phyloP scores from a whole-genome alignment of 2,797 vertebrate genomes.

The Masticophis lateralis region DNA sequence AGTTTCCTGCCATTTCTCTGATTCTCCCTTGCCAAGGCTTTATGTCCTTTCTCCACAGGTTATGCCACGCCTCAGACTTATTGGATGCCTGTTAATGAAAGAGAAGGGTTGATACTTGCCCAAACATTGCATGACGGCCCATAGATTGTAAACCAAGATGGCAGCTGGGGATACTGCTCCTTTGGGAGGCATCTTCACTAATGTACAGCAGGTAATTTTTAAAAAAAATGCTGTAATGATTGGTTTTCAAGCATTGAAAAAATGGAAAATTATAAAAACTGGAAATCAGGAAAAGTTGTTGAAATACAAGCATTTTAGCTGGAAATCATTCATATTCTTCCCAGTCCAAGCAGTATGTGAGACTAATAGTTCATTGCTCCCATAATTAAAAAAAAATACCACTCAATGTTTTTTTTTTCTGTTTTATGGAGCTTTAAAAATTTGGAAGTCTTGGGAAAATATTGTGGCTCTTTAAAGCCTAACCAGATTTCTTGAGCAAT shows the following conservation, averaged over 20 bases:
- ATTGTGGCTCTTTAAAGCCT: background rate
- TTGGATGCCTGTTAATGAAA: conserved; percentile 69
- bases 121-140: conserved; percentile 39
- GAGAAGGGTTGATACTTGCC: conserved; percentile 70
- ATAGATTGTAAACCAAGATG: conserved; percentile 69
- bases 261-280: background rate
- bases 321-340: background rate
- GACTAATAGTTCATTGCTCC: background rate
- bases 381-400: background rate
- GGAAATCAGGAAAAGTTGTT: background rate
- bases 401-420: background rate
- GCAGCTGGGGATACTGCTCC: conserved; percentile 67
- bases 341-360: background rate
- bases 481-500: background rate
- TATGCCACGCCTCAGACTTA: conserved; percentile 70
- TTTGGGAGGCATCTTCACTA: conserved; percentile 63
- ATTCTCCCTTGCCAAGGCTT: background rate
- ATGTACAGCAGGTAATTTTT: conserved; percentile 59
- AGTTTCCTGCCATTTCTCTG: background rate
- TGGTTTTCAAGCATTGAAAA: background rate
- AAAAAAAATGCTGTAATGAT: background rate
- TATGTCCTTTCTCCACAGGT: conserved; percentile 63
- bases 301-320: background rate
- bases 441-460: background rate
- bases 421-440: background rate